Conservation (phyloP, 1,140 invertebrate genomes). For the Procambarus virginalis region DNA sequence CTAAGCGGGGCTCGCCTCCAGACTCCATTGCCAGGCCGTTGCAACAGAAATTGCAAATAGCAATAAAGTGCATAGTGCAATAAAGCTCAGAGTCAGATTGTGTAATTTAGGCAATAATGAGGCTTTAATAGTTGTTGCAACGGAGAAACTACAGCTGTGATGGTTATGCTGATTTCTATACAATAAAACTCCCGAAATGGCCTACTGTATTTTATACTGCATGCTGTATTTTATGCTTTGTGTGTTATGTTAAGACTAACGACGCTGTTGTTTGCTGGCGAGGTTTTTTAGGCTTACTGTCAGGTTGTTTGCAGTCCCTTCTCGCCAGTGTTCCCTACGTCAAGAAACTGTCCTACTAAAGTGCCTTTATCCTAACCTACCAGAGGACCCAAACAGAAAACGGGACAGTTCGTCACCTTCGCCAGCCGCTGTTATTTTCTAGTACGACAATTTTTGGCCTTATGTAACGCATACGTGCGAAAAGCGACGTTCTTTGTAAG, state of each 20-base stretch:
- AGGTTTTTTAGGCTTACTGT: slow-evolving; percentile 23
- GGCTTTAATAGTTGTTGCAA: slow-evolving; percentile 43
- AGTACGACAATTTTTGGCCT: no score
- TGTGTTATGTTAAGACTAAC: slow-evolving; percentile 62
- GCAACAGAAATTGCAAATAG: slow-evolving; percentile 34
- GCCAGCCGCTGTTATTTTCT: no score
- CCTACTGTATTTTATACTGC: slow-evolving; percentile 54
- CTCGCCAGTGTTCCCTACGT: no score
- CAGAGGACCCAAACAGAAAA: no score
- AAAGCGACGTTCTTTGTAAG: no score
- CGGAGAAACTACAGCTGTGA: slow-evolving; percentile 47
- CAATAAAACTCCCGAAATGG: slow-evolving; percentile 55
- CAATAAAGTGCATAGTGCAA: slow-evolving; percentile 41
- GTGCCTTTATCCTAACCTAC: no score
- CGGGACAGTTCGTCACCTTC: no score
- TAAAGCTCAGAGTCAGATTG: slow-evolving; percentile 48
- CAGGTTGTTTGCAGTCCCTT: neutral
- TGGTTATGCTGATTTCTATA: slow-evolving; percentile 57
- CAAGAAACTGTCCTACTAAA: no score
- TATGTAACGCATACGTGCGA: no score
- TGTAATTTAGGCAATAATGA: slow-evolving; percentile 47
- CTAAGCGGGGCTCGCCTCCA: neutral
- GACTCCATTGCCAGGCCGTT: slow-evolving; percentile 30
- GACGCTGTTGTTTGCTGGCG: slow-evolving; percentile 48
- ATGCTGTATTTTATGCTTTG: slow-evolving; percentile 60